Percentiles rank a stretch among this genome's conserved stretches.
These are phyloP conservation scores for Nomia melanderi DNA, from an alignment of 1,140 invertebrate genomes.

Conservation along the genomic window DNA sequence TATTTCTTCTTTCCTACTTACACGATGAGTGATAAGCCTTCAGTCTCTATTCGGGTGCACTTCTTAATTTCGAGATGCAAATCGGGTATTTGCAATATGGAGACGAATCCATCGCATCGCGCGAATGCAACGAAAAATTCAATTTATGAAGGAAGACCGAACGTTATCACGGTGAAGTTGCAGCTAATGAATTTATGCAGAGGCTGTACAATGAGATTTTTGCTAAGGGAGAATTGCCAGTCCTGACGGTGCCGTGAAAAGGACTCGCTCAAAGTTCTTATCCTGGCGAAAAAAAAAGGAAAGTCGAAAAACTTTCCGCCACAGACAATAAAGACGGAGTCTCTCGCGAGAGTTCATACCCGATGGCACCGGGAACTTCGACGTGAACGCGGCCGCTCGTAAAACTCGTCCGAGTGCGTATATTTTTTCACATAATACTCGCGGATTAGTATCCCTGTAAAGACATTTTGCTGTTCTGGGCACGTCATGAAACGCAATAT, in stretches of 20 bases:
- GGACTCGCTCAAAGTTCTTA: conserved; percentile 16
- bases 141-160: neutral
- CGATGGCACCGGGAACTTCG: conserved; percentile 19
- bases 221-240: neutral
- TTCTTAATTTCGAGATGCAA: neutral
- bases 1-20: too few relatives aligned
- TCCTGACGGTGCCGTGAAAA: neutral
- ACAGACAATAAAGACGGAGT: conserved; percentile 8
- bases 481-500: neutral
- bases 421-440: conserved; percentile 18
- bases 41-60: neutral
- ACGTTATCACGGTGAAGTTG: neutral
- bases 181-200: conserved; percentile 34
- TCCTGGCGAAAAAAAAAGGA: neutral
- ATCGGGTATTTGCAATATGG: neutral
- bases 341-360: conserved; percentile 6
- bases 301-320: conserved; percentile 1
- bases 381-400: neutral
- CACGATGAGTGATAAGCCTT: neutral
- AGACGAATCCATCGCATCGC: neutral
- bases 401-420: conserved; percentile 1
- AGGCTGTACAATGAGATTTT: neutral
- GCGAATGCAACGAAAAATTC: neutral
- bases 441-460: conserved; percentile 16
- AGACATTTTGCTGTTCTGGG: conserved; percentile 3